Conservation (phyloP, 2,113 vertebrate species). For the Pygoscelis antarcticus region DNA sequence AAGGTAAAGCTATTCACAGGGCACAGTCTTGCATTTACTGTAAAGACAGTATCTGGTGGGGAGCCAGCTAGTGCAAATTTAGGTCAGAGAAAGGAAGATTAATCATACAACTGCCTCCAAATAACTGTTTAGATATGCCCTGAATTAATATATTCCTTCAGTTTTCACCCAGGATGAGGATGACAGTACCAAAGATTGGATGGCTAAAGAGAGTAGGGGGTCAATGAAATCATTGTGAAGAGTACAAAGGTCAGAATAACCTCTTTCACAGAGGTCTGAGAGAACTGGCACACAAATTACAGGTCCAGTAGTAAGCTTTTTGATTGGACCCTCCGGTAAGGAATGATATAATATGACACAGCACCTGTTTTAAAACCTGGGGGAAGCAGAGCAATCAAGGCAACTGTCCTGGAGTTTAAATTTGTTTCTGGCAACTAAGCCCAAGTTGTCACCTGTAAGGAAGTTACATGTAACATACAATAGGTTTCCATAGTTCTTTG, state of each 20-base stretch:
- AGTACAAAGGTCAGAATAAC: background rate
- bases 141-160: background rate
- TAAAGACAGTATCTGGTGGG: background rate
- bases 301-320: background rate
- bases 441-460: background rate
- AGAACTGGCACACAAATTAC: background rate
- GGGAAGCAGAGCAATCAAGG: background rate
- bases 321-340: background rate
- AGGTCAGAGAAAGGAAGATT: background rate
- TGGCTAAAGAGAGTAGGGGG: background rate
- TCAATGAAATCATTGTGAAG: background rate
- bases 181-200: background rate
- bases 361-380: background rate
- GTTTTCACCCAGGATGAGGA: background rate
- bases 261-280: background rate
- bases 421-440: background rate
- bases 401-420: background rate
- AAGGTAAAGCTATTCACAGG: background rate
- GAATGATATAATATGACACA: background rate
- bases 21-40: background rate
- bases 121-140: background rate
- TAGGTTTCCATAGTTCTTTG: background rate
- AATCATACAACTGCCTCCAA: background rate
- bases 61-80: background rate
- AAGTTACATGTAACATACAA: background rate